phyloP scores from a whole-genome alignment of 2,797 vertebrate species.

The Gallinago nigripennis region DNA sequence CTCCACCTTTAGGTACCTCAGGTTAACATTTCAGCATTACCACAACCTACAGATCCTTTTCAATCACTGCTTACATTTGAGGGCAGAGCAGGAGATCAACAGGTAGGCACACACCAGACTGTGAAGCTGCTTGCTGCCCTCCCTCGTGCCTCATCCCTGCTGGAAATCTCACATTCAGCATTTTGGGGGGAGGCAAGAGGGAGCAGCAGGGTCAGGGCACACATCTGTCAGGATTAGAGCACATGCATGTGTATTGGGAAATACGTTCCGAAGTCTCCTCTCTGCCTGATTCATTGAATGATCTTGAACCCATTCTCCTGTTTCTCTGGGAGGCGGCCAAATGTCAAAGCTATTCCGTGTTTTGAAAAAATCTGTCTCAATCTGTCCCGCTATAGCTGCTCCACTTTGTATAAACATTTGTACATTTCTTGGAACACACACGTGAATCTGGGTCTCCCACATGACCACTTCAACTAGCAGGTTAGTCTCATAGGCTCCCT shows the following conservation, averaged over 20 bases:
- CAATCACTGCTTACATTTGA: not conserved
- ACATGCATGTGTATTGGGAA: not conserved
- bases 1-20: not conserved
- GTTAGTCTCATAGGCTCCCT: not conserved
- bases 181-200: not conserved
- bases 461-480: not conserved
- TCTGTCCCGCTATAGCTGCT: not conserved
- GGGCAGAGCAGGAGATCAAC: not conserved
- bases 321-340: constrained; percentile 14
- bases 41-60: not conserved
- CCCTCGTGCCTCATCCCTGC: not conserved
- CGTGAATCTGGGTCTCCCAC: not conserved
- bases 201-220: not conserved
- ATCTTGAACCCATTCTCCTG: constrained; percentile 6
- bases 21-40: not conserved
- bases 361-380: constrained; percentile 1
- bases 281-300: not conserved
- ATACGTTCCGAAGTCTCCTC: not conserved
- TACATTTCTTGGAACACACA: not conserved
- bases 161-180: not conserved
- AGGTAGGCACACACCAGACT: not conserved
- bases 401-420: not conserved
- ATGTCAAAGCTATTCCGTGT: not conserved
- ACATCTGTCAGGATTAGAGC: not conserved
- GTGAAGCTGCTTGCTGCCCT: not conserved